Conservation (phyloP, 2,888 invertebrate genomes). For the Embidobia sp. region DNA sequence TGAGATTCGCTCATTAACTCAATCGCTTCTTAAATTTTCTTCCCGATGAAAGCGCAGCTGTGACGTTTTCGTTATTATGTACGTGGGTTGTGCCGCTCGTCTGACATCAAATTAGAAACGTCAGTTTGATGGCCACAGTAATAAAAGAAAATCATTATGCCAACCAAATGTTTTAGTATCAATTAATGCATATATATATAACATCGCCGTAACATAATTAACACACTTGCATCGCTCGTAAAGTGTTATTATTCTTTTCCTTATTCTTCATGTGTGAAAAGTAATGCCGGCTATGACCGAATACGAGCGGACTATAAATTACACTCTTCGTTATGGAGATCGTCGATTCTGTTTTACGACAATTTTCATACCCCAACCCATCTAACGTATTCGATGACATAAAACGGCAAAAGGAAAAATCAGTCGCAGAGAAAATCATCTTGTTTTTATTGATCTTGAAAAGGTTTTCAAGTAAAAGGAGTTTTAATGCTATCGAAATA, state of each 20-base stretch:
- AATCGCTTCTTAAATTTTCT: slow-evolving; percentile 12
- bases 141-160: slow-evolving; percentile 40
- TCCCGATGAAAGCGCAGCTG: slow-evolving; percentile 7
- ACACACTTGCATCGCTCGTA: slow-evolving; percentile 4
- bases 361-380: too few relatives aligned
- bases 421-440: too few relatives aligned
- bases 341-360: too few relatives aligned
- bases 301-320: slow-evolving; percentile 43
- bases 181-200: slow-evolving; percentile 21
- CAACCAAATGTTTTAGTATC: slow-evolving; percentile 28
- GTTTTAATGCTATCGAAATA: too few relatives aligned
- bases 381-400: too few relatives aligned
- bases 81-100: too few relatives aligned
- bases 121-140: slow-evolving; percentile 8
- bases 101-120: slow-evolving; percentile 21
- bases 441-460: too few relatives aligned
- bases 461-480: too few relatives aligned
- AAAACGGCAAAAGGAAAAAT: too few relatives aligned
- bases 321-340: slow-evolving; percentile 28
- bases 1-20: slow-evolving; percentile 6
- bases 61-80: slow-evolving; percentile 9
- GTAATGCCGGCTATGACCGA: slow-evolving; percentile 14
- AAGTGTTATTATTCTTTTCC: neutral
- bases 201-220: slow-evolving; percentile 20
- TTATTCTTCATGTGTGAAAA: slow-evolving; percentile 1